Base-by-base conservation (phyloP, 2,113 vertebrate species). In the Phocoena sinus region DNA sequence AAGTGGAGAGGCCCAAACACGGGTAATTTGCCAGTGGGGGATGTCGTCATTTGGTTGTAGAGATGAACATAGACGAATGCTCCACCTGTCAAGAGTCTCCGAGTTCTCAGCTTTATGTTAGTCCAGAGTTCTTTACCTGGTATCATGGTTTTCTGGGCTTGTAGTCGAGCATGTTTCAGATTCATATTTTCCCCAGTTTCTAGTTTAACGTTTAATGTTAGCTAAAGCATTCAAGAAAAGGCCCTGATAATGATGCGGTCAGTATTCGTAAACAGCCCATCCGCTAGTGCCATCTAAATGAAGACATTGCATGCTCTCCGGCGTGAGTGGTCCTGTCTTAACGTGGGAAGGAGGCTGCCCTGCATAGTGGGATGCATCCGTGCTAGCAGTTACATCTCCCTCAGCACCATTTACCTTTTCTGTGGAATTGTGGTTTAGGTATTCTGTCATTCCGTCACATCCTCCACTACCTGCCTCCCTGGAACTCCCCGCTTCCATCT, bases 111-210 rank as follows among this genome's bases (percentile, higher is more conserved):
- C 56, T 89, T 80, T 84, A 6, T n/a, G 20, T 83, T 84, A 38
- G 56, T 86, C 71, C 58, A 86, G 60, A 91, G 67, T 68, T 86
- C 28, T 96, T 96, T 36, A 56, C 86, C 58, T 44, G 31, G 36
- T 73, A 68, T 94, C 56, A 56, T 50, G 77, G 21, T 94, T 97
- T 96, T 89, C 63, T 86, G 47, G 47, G 67, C 65, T 88, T 63
- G 31, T 62, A 67, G 47, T 73, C 79, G 89, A 79, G 89, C 56
- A 47, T 10, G n/a, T 95, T 93, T 91, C 74, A 83, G 71, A 86
- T 89, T 17, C 13, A n/a, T 89, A 36, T 79, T 93, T 96, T 83
- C 67, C 63, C 95, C 60, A 15, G 21, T 93, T 73, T 94, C 31
- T 74, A 56, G 21, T 85, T 91, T 92, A 76, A 89, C 38, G 82